Evolutionary conservation across 2,113 vertebrate genomes (phyloP).

Genomic region (Tympanuchus pallidicinctus): DNA sequence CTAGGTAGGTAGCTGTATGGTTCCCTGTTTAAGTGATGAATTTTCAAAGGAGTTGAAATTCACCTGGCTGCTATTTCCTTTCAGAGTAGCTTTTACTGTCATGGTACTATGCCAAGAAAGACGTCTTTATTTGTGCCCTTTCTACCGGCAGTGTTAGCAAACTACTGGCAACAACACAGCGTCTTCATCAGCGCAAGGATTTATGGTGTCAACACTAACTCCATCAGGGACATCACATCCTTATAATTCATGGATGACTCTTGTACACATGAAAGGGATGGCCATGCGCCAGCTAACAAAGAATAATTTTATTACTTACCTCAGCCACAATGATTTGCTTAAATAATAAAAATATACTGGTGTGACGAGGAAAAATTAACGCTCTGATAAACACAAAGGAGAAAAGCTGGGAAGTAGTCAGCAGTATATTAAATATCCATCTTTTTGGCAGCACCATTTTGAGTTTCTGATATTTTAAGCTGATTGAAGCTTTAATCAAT

Average conservation of each 20-base stretch:
- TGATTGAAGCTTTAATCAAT: not conserved
- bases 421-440: not conserved
- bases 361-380: slow-evolving; percentile 34
- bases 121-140: slow-evolving; percentile 60
- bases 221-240: slow-evolving; percentile 36
- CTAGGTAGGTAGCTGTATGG: not conserved
- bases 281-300: slow-evolving; percentile 35
- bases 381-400: slow-evolving; percentile 7
- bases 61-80: slow-evolving; percentile 59
- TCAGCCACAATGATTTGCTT: slow-evolving; percentile 47
- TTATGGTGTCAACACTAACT: slow-evolving; percentile 64
- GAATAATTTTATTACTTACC: slow-evolving; percentile 56
- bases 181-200: slow-evolving; percentile 58
- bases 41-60: slow-evolving; percentile 31
- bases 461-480: not conserved
- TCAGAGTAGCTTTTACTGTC: slow-evolving; percentile 53
- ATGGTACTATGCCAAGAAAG: slow-evolving; percentile 53
- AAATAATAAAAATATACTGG: slow-evolving; percentile 28
- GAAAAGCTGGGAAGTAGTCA: not conserved
- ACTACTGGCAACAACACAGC: slow-evolving; percentile 44
- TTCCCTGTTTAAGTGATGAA: not conserved
- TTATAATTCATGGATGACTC: slow-evolving; percentile 55
- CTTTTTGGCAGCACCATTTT: not conserved
- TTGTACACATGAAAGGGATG: slow-evolving; percentile 56
- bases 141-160: slow-evolving; percentile 51